Conservation (phyloP, 2,888 invertebrate species). For the Pollenia amentaria region DNA sequence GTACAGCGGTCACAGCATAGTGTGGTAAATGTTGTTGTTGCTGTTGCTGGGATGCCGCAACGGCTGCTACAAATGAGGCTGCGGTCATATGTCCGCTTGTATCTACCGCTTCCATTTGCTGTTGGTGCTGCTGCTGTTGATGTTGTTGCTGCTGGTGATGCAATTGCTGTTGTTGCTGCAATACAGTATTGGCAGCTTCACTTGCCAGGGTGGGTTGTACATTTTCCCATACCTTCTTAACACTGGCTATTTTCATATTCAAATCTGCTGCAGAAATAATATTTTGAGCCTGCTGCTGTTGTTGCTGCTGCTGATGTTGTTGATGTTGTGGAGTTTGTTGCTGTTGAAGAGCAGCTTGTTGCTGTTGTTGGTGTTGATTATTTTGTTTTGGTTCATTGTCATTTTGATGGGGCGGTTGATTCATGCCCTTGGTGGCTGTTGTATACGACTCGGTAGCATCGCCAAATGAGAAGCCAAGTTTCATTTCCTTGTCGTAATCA, state of each 20-base stretch:
- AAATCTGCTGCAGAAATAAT: slow-evolving; percentile 94
- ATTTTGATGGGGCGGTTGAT: slow-evolving; percentile 75
- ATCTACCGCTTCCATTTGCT: slow-evolving; percentile 78
- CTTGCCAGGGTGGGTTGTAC: slow-evolving; percentile 87
- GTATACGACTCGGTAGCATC: slow-evolving; percentile 85
- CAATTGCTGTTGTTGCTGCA: slow-evolving; percentile 78
- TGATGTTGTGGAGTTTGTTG: slow-evolving; percentile 66
- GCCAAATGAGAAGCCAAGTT: slow-evolving; percentile 95
- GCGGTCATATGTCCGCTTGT: slow-evolving; percentile 80
- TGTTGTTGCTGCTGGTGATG: slow-evolving; percentile 77
- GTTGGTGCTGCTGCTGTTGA: slow-evolving; percentile 75
- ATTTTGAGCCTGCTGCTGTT: slow-evolving; percentile 83
- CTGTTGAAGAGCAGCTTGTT: slow-evolving; percentile 77
- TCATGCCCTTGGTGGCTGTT: slow-evolving; percentile 80
- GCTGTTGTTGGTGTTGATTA: slow-evolving; percentile 77
- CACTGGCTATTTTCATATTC: slow-evolving; percentile 96
- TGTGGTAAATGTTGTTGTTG: slow-evolving; percentile 81
- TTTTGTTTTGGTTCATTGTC: slow-evolving; percentile 76
- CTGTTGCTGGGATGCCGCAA: slow-evolving; percentile 80
- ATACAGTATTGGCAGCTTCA: slow-evolving; percentile 85
- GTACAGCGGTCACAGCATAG: slow-evolving; percentile 82
- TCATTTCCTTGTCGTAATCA: slow-evolving; percentile 94
- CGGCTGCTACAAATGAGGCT: slow-evolving; percentile 82
- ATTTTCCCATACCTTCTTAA: slow-evolving; percentile 93
- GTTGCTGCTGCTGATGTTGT: slow-evolving; percentile 76